Evolutionary conservation across 2,797 vertebrate genomes (phyloP), one percentile per base, ranked within the genome.

Genomic region (Urocyon cinereoargenteus): DNA sequence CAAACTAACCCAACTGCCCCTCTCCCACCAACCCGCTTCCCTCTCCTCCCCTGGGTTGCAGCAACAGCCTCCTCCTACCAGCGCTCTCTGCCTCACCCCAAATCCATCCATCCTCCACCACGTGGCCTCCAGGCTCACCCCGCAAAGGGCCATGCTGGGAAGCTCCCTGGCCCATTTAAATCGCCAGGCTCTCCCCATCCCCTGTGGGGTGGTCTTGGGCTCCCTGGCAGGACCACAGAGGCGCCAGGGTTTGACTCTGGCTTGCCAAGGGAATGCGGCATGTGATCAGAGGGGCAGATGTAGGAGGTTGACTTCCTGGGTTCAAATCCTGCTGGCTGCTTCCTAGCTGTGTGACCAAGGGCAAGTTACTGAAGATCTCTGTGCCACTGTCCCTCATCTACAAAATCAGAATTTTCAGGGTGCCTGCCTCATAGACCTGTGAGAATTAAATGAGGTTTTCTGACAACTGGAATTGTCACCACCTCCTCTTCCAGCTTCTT

Each of bases 401-500:
- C 55, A 15, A 51, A 78, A 55, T 40, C 49, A 61, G 61, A 93
- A 79, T 68, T 70, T 87, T 66, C 31, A 59, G 49, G 86, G 18
- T 24, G 18, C 14, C 13, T 55, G 9, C 34, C 34, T 85, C 59
- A 40, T 3, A 62, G 51, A 36, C 51, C 57, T 7, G 40, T 62
- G 59, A 72, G 10, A 28, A 34, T 28, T 49, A 36, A 59, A 8
- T 26, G 16, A 18, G n/a, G 11, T 75, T 86, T 75, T 75, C 24
- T 75, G 53, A 49, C 59, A 66, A 61, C 36, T 0, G 7, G 19
- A 13, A 36, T 12, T 0, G 26, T 68, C 34, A 6, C 31, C 15
- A 3, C 28, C 21, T 18, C 31, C 22, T 19, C 13, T 13, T 26
- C 55, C 22, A 26, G 21, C n/a, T 1, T 2, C 53, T 4, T 61